These are phyloP conservation scores for Ormyrus nitidulus DNA, from an alignment of 2,888 invertebrate species.

Conservation along the genomic window DNA sequence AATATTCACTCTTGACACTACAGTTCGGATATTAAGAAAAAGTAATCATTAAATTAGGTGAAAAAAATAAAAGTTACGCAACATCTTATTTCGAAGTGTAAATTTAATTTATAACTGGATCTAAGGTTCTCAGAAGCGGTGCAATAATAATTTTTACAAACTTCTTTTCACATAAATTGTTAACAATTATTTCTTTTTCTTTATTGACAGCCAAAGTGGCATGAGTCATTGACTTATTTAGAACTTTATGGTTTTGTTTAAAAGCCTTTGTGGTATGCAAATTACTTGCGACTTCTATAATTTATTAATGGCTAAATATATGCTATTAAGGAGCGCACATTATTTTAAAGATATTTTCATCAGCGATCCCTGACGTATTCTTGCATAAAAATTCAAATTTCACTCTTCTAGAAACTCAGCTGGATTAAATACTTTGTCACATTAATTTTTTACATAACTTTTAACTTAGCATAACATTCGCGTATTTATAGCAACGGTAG, in stretches of 20 bases:
- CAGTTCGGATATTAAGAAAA: neutral
- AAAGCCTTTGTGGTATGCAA: neutral
- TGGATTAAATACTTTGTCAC: no score
- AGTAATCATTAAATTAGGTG: neutral
- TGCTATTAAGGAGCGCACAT: neutral
- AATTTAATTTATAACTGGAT: neutral
- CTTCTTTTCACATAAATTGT: conserved; percentile 6
- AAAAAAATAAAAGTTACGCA: conserved; percentile 3
- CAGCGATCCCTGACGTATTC: no score
- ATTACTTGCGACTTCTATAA: conserved; percentile 2
- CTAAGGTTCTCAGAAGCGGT: neutral
- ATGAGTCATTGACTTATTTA: neutral
- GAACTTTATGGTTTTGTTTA: neutral
- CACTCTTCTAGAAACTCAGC: no score
- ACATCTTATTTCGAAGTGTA: conserved; percentile 3
- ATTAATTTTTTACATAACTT: no score
- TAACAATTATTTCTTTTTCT: neutral
- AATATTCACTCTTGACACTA: neutral
- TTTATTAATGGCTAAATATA: neutral
- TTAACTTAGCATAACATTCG: no score
- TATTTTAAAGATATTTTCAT: no score
- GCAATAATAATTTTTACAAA: neutral
- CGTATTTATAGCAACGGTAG: no score
- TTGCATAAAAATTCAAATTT: no score
- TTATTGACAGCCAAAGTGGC: neutral